These are phyloP conservation scores for Crioceris asparagi DNA, from an alignment of 2,888 invertebrate genomes.

Conservation along the genomic window DNA sequence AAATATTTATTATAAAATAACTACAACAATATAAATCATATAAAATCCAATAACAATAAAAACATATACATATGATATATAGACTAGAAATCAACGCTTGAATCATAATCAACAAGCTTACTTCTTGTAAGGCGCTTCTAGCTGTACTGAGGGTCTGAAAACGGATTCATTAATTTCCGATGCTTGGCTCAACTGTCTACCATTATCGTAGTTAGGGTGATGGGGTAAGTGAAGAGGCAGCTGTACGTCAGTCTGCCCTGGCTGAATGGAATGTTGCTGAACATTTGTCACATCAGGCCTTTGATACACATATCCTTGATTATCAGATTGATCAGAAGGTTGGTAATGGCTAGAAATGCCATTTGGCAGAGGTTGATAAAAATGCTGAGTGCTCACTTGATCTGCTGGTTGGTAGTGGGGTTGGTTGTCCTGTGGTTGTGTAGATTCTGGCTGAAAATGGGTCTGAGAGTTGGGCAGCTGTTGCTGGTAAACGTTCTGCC, in stretches of 20 bases:
- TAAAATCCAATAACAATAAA: too few relatives aligned
- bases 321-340: constrained; percentile 10
- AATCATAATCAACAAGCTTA: too few relatives aligned
- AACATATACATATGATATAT: too few relatives aligned
- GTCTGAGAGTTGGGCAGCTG: constrained; percentile 14
- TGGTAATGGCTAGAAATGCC: too few relatives aligned
- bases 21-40: too few relatives aligned
- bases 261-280: constrained; percentile 25
- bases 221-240: constrained; percentile 31
- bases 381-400: constrained; percentile 17
- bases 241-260: constrained; percentile 32
- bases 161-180: constrained; percentile 4
- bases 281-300: constrained; percentile 10
- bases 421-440: constrained; percentile 5
- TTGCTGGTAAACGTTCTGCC: constrained; percentile 16
- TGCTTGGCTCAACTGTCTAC: constrained; percentile 15
- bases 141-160: constrained; percentile 24
- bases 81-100: too few relatives aligned
- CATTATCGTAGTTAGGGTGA: constrained; percentile 24
- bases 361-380: constrained; percentile 13
- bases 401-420: constrained; percentile 9
- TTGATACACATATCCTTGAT: constrained; percentile 15
- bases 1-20: too few relatives aligned
- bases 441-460: constrained; percentile 9
- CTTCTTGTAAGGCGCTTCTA: constrained; percentile 27